Percentiles rank a stretch among this genome's conserved stretches.
phyloP scores from a whole-genome alignment of 2,888 invertebrate genomes.

The Pomacea canaliculata region DNA sequence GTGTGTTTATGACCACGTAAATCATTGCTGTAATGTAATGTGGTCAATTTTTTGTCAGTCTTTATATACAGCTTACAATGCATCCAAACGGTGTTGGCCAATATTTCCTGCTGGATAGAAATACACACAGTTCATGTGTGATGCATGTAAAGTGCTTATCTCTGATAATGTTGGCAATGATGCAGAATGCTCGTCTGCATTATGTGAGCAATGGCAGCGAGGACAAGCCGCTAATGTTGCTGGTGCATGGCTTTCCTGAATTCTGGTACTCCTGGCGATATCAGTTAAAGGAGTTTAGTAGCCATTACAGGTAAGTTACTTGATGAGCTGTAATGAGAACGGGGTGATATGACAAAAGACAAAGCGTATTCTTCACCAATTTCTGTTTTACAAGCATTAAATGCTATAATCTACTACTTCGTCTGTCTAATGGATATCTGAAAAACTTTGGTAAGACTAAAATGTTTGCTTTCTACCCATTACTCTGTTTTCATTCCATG shows the following conservation, averaged over 20 bases:
- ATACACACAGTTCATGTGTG: not conserved
- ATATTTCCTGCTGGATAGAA: not conserved
- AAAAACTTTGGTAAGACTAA: too few relatives aligned
- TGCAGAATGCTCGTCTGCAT: conserved; percentile 79
- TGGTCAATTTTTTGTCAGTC: too few relatives aligned
- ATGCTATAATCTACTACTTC: too few relatives aligned
- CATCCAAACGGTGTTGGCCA: not conserved
- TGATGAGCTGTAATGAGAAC: not conserved
- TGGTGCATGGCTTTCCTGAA: conserved; percentile 83
- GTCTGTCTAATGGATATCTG: too few relatives aligned
- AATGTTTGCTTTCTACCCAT: too few relatives aligned
- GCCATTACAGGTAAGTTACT: conserved; percentile 58
- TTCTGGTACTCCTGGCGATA: conserved; percentile 84
- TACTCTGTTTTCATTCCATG: too few relatives aligned
- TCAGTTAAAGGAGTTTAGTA: conserved; percentile 78
- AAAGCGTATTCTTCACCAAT: too few relatives aligned
- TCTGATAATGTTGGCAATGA: conserved; percentile 33
- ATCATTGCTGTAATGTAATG: too few relatives aligned
- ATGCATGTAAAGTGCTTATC: not conserved
- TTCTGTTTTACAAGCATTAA: too few relatives aligned
- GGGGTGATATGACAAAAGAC: too few relatives aligned
- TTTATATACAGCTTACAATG: too few relatives aligned
- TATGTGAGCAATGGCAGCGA: conserved; percentile 79
- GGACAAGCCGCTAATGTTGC: conserved; percentile 78
- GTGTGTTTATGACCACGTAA: too few relatives aligned